These are phyloP conservation scores for Rhadina sibilatrix DNA, from an alignment of 2,113 vertebrate species.

Conservation along the genomic window DNA sequence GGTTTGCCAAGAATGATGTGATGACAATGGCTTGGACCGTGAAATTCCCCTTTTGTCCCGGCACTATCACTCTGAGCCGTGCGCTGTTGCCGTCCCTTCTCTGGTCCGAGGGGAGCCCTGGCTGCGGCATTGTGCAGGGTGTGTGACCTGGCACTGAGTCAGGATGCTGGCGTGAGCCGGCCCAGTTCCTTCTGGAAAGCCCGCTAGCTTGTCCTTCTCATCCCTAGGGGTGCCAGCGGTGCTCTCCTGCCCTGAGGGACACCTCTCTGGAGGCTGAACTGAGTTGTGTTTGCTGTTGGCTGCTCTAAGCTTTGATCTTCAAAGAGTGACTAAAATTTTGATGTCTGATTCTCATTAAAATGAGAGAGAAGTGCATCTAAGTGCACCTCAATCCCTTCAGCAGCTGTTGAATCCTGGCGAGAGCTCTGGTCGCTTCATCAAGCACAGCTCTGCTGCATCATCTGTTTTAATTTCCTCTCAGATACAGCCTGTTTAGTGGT, in stretches of 20 bases:
- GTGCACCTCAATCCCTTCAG: not conserved
- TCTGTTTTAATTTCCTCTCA: not conserved
- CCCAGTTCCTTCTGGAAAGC: not conserved
- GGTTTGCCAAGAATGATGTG: conserved; percentile 37
- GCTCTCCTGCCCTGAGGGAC: not conserved
- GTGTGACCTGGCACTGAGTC: conserved; percentile 4
- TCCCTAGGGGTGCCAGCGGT: not conserved
- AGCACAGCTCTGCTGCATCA: not conserved
- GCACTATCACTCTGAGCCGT: not conserved
- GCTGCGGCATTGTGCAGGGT: not conserved
- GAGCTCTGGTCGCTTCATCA: not conserved
- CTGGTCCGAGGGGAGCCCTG: not conserved
- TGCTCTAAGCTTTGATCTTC: not conserved
- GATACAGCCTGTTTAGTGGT: not conserved
- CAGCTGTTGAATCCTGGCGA: not conserved
- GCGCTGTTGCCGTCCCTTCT: not conserved
- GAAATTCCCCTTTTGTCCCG: not conserved
- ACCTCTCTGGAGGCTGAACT: not conserved
- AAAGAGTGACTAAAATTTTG: not conserved
- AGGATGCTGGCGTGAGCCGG: not conserved
- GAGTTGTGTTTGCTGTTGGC: not conserved
- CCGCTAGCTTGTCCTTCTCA: not conserved
- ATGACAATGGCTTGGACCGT: not conserved
- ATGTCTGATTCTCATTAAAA: conserved; percentile 19
- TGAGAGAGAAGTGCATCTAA: not conserved